Percentiles rank a stretch among this genome's conserved stretches.
phyloP scores from a whole-genome alignment of 2,888 invertebrate genomes.

The Synergus laeviventris region DNA sequence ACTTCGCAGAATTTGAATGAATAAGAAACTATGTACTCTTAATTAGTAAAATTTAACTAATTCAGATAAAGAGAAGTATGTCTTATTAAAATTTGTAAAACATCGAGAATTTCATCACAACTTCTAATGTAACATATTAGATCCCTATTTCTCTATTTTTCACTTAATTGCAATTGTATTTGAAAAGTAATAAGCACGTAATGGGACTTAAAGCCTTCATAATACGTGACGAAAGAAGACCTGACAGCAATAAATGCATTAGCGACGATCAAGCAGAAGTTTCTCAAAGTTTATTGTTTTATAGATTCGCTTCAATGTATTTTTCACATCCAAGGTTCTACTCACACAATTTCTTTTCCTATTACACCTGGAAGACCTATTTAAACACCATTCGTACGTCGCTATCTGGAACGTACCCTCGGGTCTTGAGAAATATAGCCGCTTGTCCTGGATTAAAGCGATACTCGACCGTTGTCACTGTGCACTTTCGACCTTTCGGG shows the following conservation, averaged over 20 bases:
- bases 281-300: constrained; percentile 23
- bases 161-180: constrained; percentile 6
- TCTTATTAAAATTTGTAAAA: background rate
- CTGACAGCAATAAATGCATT: constrained; percentile 15
- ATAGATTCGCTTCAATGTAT: constrained; percentile 27
- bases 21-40: no score
- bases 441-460: constrained; percentile 31
- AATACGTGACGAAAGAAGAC: background rate
- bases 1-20: no score
- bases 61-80: no score
- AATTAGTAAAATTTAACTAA: no score
- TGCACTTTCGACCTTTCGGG: constrained; percentile 15
- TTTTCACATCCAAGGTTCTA: constrained; percentile 27
- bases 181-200: constrained; percentile 11
- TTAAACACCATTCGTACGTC: constrained; percentile 28
- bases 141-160: background rate
- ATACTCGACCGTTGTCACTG: constrained; percentile 11
- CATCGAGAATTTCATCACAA: background rate
- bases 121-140: background rate
- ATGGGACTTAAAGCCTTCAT: background rate
- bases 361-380: constrained; percentile 27
- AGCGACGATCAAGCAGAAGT: constrained; percentile 20
- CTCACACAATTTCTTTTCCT: constrained; percentile 28
- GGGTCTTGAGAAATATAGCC: constrained; percentile 8
- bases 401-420: constrained; percentile 27